Evolutionary conservation across 2,113 vertebrate genomes (phyloP).

Genomic region (Strix aluco): DNA sequence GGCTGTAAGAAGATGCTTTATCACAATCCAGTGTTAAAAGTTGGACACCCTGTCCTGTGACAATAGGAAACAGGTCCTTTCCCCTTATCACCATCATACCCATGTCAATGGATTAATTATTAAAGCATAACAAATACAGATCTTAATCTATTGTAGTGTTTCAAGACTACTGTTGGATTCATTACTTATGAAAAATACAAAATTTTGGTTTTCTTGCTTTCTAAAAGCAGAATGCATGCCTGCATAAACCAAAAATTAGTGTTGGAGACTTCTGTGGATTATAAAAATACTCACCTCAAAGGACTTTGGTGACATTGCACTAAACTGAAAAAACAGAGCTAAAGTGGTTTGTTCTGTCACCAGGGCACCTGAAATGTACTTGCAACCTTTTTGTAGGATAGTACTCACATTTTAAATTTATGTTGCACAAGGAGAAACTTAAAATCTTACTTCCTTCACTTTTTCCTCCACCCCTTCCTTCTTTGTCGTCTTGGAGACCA

Average conservation of each 20-base stretch:
- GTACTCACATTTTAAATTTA: conserved; percentile 46
- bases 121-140: not conserved
- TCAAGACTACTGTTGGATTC: not conserved
- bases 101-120: not conserved
- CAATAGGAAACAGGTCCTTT: not conserved
- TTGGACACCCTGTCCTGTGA: not conserved
- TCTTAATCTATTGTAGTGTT: not conserved
- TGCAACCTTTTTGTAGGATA: not conserved
- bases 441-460: not conserved
- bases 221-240: not conserved
- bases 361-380: not conserved
- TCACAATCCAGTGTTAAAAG: not conserved
- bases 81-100: not conserved
- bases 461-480: not conserved
- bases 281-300: not conserved
- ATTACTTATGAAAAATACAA: not conserved
- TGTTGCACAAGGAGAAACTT: not conserved
- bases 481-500: not conserved
- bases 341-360: conserved; percentile 35
- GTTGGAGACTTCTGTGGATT: conserved; percentile 27
- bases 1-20: not conserved
- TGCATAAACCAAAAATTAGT: not conserved
- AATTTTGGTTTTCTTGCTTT: not conserved
- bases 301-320: conserved; percentile 16
- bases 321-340: conserved; percentile 25